A percentile compares a stretch with the other conserved stretches of the same genome.
These are phyloP conservation scores for Arion vulgaris DNA, from an alignment of 1,140 invertebrate species.

Conservation along the genomic window DNA sequence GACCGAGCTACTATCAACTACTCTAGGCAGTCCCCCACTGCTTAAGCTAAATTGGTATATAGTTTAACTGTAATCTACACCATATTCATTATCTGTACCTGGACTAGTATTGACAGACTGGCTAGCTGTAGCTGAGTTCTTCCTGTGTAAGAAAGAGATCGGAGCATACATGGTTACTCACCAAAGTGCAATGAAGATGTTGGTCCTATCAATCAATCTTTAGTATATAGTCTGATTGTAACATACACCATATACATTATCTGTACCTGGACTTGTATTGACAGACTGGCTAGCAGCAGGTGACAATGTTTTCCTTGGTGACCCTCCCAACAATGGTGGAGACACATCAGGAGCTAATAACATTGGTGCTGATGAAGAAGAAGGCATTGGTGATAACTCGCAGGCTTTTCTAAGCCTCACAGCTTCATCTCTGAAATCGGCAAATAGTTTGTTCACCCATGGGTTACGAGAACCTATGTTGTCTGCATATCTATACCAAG, in stretches of 20 bases:
- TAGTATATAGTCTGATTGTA: no score
- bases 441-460: conserved; percentile 73
- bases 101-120: no score
- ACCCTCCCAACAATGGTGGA: neutral
- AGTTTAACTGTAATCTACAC: no score
- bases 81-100: no score
- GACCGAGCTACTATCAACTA: no score
- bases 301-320: conserved; percentile 8
- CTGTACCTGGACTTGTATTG: conserved; percentile 32
- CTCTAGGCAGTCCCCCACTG: no score
- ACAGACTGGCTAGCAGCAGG: conserved; percentile 40
- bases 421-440: conserved; percentile 67
- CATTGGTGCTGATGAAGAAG: conserved; percentile 21
- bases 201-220: no score
- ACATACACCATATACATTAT: neutral
- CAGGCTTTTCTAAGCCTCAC: conserved; percentile 52
- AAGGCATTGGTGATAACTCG: conserved; percentile 42
- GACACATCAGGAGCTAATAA: neutral
- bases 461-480: conserved; percentile 68
- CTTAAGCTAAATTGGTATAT: no score
- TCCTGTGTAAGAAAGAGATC: no score
- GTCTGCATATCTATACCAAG: conserved; percentile 82
- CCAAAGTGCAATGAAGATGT: no score
- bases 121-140: no score
- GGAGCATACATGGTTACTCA: no score